Conservation (phyloP, 2,888 invertebrate genomes). For the Archips xylosteana region DNA sequence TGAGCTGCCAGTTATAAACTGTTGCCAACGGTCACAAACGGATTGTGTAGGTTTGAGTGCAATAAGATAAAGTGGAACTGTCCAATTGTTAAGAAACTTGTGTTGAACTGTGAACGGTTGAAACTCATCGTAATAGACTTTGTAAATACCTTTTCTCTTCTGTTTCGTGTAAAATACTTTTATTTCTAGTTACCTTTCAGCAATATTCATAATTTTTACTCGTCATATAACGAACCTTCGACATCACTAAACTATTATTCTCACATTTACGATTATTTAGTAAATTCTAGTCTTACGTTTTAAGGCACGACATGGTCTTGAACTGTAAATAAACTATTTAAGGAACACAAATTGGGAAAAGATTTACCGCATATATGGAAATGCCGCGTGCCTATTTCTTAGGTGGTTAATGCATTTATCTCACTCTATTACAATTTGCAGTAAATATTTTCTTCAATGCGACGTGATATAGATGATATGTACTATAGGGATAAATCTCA, state of each 20-base stretch:
- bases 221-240: constrained; percentile 51
- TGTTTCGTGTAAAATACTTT: constrained; percentile 51
- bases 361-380: constrained; percentile 65
- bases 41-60: constrained; percentile 24
- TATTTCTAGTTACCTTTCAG: constrained; percentile 61
- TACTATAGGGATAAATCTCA: constrained; percentile 77
- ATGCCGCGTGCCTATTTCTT: constrained; percentile 42
- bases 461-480: constrained; percentile 81
- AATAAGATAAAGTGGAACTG: constrained; percentile 30
- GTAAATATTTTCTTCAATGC: constrained; percentile 74
- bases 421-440: constrained; percentile 54
- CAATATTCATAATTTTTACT: constrained; percentile 55
- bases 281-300: constrained; percentile 84
- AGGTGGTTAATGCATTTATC: constrained; percentile 39
- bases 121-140: constrained; percentile 45
- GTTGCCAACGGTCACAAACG: constrained; percentile 12
- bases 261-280: constrained; percentile 76
- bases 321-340: constrained; percentile 78
- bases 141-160: constrained; percentile 61
- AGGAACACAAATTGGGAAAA: constrained; percentile 69
- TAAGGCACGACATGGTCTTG: constrained; percentile 78
- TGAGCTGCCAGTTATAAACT: constrained; percentile 37
- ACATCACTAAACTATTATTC: constrained; percentile 62
- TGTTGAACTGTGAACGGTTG: constrained; percentile 14
- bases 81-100: constrained; percentile 10